Evolutionary conservation across 2,888 invertebrate species (phyloP).

Genomic region (Thymelicus sylvestris): DNA sequence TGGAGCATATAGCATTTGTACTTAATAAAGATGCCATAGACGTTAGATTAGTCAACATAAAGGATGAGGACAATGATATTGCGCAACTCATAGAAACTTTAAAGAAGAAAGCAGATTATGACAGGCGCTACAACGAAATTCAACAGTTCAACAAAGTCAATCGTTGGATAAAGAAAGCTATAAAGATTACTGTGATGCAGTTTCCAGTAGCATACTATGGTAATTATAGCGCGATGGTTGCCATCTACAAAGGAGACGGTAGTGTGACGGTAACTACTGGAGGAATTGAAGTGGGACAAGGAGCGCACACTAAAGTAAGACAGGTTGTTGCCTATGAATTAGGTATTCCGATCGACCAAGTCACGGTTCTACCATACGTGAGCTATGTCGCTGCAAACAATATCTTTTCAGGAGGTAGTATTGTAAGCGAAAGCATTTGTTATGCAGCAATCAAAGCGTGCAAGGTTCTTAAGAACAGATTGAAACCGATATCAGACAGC

Average conservation of each 20-base stretch:
- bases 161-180: constrained; percentile 90
- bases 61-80: constrained; percentile 68
- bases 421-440: constrained; percentile 86
- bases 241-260: constrained; percentile 88
- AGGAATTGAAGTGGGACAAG: constrained; percentile 91
- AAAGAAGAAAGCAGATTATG: constrained; percentile 76
- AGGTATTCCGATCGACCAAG: constrained; percentile 86
- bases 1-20: constrained; percentile 87
- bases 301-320: constrained; percentile 90
- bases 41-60: constrained; percentile 85
- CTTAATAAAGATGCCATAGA: constrained; percentile 84
- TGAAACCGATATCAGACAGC: constrained; percentile 82
- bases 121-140: constrained; percentile 75
- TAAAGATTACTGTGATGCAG: constrained; percentile 87
- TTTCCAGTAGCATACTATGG: constrained; percentile 85
- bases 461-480: constrained; percentile 79
- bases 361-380: constrained; percentile 86
- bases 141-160: constrained; percentile 86
- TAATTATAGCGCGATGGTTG: constrained; percentile 85
- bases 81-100: constrained; percentile 80
- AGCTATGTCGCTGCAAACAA: constrained; percentile 86
- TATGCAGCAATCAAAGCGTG: constrained; percentile 86
- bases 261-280: constrained; percentile 89
- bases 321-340: constrained; percentile 91
- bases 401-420: constrained; percentile 86